Conservation (phyloP, 2,113 vertebrate species). For the Paramormyrops kingsleyae region DNA sequence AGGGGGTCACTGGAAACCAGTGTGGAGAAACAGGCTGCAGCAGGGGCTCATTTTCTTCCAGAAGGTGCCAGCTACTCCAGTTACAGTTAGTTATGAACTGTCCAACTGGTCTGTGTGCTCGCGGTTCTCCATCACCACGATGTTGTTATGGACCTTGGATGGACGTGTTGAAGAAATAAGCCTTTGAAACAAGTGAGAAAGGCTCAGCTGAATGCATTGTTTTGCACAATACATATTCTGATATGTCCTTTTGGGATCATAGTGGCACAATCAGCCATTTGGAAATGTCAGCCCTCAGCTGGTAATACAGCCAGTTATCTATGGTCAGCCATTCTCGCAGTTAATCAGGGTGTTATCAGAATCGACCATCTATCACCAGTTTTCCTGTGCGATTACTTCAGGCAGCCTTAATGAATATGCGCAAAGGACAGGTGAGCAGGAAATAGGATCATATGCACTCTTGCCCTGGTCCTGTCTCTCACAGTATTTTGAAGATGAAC, state of each 20-base stretch:
- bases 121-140: background rate
- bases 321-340: background rate
- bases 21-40: background rate
- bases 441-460: background rate
- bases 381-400: background rate
- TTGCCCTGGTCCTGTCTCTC: background rate
- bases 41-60: background rate
- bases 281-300: background rate
- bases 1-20: background rate
- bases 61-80: background rate
- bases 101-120: background rate
- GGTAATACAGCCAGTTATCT: background rate
- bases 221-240: background rate
- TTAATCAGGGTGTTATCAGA: background rate
- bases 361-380: conserved; percentile 4
- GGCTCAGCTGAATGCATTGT: background rate
- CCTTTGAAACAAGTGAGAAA: background rate
- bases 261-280: background rate
- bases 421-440: background rate
- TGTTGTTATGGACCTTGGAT: background rate
- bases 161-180: background rate
- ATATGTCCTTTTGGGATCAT: background rate
- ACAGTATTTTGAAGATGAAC: conserved; percentile 12
- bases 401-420: background rate
- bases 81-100: background rate